Percentiles rank a stretch among this genome's conserved stretches.
phyloP scores from a whole-genome alignment of 1,140 invertebrate genomes.

The Plectrocnemia conspersa region DNA sequence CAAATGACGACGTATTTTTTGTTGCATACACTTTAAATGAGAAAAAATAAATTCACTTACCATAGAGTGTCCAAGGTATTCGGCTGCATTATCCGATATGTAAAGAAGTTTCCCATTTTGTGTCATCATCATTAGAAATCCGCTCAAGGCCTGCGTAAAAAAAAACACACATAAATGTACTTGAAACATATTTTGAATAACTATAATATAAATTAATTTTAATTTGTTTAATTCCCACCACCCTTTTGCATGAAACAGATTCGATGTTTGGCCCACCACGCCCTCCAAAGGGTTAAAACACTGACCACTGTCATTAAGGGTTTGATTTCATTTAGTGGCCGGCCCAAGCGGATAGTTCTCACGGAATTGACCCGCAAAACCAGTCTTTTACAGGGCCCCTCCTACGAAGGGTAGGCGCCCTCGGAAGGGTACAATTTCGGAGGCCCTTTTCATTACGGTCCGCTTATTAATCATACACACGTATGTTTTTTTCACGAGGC shows the following conservation, averaged over 20 bases:
- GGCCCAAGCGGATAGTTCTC: slow-evolving; percentile 10
- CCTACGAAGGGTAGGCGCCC: slow-evolving; percentile 6
- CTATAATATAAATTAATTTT: no score
- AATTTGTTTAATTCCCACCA: no score
- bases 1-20: no score
- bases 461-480: slow-evolving; percentile 19
- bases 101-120: slow-evolving; percentile 97
- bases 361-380: slow-evolving; percentile 14
- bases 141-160: slow-evolving; percentile 81
- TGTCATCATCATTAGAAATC: slow-evolving; percentile 98
- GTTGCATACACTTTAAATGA: neutral
- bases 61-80: slow-evolving; percentile 98
- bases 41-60: slow-evolving; percentile 74
- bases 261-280: no score
- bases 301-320: neutral
- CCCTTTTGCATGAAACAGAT: no score
- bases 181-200: no score
- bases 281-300: neutral
- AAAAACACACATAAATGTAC: slow-evolving; percentile 23
- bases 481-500: slow-evolving; percentile 7
- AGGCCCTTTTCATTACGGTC: slow-evolving; percentile 15
- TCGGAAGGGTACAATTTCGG: slow-evolving; percentile 21
- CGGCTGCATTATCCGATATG: slow-evolving; percentile 97
- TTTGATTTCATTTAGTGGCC: neutral
- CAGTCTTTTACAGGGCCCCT: slow-evolving; percentile 6